Base-by-base conservation (phyloP, 2,113 vertebrate species). In the Proterorhinus semilunaris region DNA sequence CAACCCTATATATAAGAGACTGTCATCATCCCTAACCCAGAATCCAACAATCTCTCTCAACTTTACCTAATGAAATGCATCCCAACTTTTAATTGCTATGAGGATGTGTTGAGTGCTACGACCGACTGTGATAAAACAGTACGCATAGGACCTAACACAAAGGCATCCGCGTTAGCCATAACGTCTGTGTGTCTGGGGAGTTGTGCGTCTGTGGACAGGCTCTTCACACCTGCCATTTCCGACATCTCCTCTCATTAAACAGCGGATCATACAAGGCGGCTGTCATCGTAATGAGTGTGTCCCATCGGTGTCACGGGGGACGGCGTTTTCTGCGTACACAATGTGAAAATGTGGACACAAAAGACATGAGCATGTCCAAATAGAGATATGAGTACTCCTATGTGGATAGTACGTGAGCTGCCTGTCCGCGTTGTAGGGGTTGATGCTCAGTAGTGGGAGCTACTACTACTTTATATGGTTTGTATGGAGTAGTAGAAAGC, bases 181-280 rank as follows among this genome's bases (percentile, higher is more conserved):
- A 36, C 53, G 27, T 27, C 17, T 27, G 8, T 44, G 42, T 9
- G 58, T 8, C 58, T 61, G 36, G 36, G 58, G 58, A 61, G 42
- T 44, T 9, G 57, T 8, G 57, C 36, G 7, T 17, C 16, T 55
- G 53, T 55, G 57, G 57, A 59, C 58, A 61, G 58, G 12, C 58
- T 27, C 53, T 55, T 55, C 6, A 21, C 53, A 55, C 53, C 53
- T 27, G 53, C 53, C 53, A 55, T 36, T 21, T 21, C 0, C 17
- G 17, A 27, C 16, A 44, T 44, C 58, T 44, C 58, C 13, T 61
- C 58, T 61, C 58, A 61, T 61, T 61, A 61, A 61, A 44, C 42
- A 16, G 13, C 36, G 13, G 15, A 36, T 42, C 5, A 12, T 59
- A 13, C 27, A 7, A 59, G 10, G 53, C 53, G 3, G 53, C 17